Conservation (phyloP, 2,113 vertebrate genomes). For the Leucopternis melanops region DNA sequence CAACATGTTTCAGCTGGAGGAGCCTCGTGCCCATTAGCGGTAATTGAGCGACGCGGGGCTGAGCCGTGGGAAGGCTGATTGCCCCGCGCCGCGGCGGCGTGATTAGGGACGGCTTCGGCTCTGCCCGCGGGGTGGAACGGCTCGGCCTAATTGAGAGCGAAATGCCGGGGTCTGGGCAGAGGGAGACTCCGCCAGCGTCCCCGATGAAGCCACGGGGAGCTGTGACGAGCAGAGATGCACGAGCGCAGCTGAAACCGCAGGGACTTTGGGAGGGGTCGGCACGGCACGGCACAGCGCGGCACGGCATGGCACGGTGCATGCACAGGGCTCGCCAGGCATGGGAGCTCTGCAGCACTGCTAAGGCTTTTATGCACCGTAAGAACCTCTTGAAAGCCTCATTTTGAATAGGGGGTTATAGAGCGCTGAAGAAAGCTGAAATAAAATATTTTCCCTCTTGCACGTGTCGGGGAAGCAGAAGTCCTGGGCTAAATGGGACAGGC, state of each 20-base stretch:
- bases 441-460: background rate
- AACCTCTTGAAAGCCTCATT: background rate
- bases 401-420: background rate
- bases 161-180: background rate
- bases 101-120: background rate
- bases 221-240: background rate
- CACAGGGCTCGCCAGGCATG: rapidly evolving
- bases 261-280: background rate
- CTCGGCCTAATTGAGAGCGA: background rate
- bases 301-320: rapidly evolving
- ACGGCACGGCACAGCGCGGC: rapidly evolving
- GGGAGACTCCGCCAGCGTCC: rapidly evolving
- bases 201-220: rapidly evolving
- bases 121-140: background rate
- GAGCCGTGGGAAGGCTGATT: background rate
- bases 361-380: background rate
- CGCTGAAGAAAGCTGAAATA: background rate
- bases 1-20: background rate
- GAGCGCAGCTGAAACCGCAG: rapidly evolving
- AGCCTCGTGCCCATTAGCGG: background rate
- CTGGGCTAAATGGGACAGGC: background rate
- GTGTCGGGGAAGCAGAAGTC: background rate
- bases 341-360: background rate
- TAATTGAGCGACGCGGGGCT: background rate
- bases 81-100: background rate